Conservation (phyloP, 2,113 vertebrate species). For the Ivindomyrus marchei region DNA sequence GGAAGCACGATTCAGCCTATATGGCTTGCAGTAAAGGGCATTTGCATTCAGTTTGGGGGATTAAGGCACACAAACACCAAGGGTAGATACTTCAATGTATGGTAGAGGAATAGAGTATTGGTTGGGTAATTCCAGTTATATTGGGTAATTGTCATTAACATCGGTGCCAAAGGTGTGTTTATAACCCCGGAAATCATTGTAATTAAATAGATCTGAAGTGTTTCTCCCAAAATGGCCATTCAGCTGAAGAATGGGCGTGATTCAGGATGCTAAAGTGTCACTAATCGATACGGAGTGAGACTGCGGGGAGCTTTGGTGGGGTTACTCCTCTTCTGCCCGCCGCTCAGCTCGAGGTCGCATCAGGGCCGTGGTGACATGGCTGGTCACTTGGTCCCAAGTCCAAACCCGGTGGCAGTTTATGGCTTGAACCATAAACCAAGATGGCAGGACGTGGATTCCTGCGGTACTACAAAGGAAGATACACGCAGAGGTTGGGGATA, state of each 20-base stretch:
- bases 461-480: neutral
- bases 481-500: neutral
- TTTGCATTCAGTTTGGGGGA: neutral
- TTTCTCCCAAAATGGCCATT: slow-evolving; percentile 1
- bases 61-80: neutral
- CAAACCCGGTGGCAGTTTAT: neutral
- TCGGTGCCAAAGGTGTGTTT: neutral
- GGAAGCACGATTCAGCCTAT: neutral
- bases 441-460: neutral
- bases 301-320: neutral
- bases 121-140: neutral
- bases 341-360: neutral
- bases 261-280: neutral
- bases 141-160: neutral
- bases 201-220: neutral
- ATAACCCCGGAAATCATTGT: slow-evolving; percentile 2
- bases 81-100: neutral
- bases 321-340: neutral
- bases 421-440: neutral
- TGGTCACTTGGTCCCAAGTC: neutral
- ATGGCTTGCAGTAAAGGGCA: neutral
- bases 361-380: neutral
- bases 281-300: neutral
- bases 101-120: neutral
- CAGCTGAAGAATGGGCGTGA: neutral